A percentile compares a stretch with the other conserved stretches of the same genome.
Conservation (phyloP, 1,140 invertebrate genomes). For the Dermatophagoides farinae region DNA sequence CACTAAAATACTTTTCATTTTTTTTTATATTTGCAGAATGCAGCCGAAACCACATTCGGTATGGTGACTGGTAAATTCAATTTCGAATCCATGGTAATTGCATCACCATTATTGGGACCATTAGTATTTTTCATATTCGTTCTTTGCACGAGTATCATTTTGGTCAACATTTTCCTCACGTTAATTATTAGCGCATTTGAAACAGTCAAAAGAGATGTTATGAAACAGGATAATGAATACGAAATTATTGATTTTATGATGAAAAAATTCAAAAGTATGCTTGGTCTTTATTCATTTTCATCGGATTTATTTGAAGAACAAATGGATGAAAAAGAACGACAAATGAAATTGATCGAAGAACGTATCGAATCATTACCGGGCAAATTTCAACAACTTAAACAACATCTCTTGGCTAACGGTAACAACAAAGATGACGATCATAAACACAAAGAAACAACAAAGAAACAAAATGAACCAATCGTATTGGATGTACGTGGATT, state of each 20-base stretch:
- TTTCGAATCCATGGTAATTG: constrained; percentile 29
- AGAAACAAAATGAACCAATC: too few relatives aligned
- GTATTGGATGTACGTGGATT: too few relatives aligned
- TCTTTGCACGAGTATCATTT: constrained; percentile 31
- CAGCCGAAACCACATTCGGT: constrained; percentile 31
- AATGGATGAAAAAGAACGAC: constrained; percentile 7
- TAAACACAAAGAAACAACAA: too few relatives aligned
- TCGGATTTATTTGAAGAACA: neutral
- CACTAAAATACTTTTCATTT: neutral
- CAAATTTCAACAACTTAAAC: constrained; percentile 27
- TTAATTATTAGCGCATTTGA: constrained; percentile 35
- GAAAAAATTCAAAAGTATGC: constrained; percentile 24
- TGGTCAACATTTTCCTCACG: constrained; percentile 36
- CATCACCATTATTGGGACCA: constrained; percentile 29
- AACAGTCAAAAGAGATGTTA: constrained; percentile 23
- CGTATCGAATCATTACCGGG: constrained; percentile 26
- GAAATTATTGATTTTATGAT: constrained; percentile 30
- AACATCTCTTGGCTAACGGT: too few relatives aligned
- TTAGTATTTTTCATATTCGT: constrained; percentile 33
- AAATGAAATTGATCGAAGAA: constrained; percentile 16
- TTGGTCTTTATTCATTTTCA: constrained; percentile 14
- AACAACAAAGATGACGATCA: too few relatives aligned
- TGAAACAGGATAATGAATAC: constrained; percentile 28
- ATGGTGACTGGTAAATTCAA: constrained; percentile 36
- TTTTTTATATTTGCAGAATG: constrained; percentile 14